Evolutionary conservation across 2,113 vertebrate species (phyloP).

Genomic region (Vulpes lagopus): DNA sequence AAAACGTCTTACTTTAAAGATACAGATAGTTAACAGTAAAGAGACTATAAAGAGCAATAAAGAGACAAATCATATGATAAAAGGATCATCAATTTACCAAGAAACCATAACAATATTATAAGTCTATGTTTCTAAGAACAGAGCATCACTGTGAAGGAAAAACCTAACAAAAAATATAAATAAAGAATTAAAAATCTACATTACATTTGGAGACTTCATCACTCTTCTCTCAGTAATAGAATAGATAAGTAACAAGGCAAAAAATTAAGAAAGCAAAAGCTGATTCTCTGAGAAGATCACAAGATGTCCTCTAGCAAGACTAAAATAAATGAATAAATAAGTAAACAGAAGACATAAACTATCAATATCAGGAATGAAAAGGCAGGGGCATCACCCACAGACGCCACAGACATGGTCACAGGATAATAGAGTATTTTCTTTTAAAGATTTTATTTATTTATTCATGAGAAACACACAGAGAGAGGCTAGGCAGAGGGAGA

Average conservation of each 20-base stretch:
- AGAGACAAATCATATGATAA: background rate
- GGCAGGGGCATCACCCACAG: background rate
- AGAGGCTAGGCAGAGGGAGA: no score
- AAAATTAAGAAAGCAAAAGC: conserved; percentile 1
- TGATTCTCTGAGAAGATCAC: background rate
- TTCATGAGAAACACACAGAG: no score
- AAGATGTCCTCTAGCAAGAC: background rate
- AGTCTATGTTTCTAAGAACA: background rate
- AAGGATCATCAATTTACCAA: background rate
- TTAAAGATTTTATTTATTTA: no score
- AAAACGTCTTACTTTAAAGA: no score
- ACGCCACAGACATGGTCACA: background rate
- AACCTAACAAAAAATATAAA: background rate
- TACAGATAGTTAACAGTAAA: background rate
- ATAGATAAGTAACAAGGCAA: background rate
- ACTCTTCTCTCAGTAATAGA: background rate
- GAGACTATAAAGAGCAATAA: background rate
- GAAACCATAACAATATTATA: background rate
- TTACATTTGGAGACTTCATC: background rate
- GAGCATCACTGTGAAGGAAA: background rate
- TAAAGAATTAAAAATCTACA: background rate
- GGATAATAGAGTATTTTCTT: background rate
- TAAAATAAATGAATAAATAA: background rate
- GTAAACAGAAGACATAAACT: background rate
- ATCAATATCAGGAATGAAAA: background rate